These are phyloP conservation scores for Drosophila glabriapex DNA, from an alignment of 2,888 invertebrate genomes.

Conservation along the genomic window DNA sequence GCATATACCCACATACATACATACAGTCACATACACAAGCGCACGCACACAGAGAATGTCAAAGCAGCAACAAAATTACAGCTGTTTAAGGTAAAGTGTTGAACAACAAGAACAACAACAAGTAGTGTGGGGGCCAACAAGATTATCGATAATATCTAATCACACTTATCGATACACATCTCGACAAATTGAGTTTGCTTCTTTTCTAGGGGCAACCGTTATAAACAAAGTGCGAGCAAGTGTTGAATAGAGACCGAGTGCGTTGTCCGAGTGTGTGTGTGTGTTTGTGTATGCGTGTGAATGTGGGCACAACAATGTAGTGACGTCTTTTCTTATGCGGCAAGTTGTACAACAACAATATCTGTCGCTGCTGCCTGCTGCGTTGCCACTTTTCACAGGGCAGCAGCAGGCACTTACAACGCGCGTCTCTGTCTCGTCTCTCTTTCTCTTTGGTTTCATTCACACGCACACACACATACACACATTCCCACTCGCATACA, in stretches of 20 bases:
- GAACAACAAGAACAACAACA: conserved; percentile 44
- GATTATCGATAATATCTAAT: conserved; percentile 29
- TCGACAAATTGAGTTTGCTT: background rate
- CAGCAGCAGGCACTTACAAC: conserved; percentile 36
- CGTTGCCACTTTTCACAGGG: conserved; percentile 75
- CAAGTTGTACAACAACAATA: conserved; percentile 31
- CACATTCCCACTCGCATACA: conserved; percentile 17
- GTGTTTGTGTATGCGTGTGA: background rate
- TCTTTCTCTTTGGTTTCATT: conserved; percentile 55
- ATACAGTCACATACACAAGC: conserved; percentile 1
- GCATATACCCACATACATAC: background rate
- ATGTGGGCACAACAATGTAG: conserved; percentile 25
- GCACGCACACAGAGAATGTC: conserved; percentile 25
- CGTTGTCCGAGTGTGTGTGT: background rate
- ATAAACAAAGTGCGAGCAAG: conserved; percentile 33
- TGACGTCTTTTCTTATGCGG: conserved; percentile 55
- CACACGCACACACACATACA: conserved; percentile 37
- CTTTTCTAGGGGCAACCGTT: conserved; percentile 20
- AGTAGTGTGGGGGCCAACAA: conserved; percentile 36
- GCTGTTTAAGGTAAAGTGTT: conserved; percentile 73
- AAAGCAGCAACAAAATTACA: conserved; percentile 64
- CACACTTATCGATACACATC: conserved; percentile 33
- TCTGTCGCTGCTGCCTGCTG: conserved; percentile 60
- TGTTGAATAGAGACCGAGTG: conserved; percentile 5
- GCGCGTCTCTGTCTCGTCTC: conserved; percentile 38